Percentiles rank a stretch among this genome's conserved stretches.
phyloP scores from a whole-genome alignment of 2,113 vertebrate genomes.

The Pteruthius melanotis region DNA sequence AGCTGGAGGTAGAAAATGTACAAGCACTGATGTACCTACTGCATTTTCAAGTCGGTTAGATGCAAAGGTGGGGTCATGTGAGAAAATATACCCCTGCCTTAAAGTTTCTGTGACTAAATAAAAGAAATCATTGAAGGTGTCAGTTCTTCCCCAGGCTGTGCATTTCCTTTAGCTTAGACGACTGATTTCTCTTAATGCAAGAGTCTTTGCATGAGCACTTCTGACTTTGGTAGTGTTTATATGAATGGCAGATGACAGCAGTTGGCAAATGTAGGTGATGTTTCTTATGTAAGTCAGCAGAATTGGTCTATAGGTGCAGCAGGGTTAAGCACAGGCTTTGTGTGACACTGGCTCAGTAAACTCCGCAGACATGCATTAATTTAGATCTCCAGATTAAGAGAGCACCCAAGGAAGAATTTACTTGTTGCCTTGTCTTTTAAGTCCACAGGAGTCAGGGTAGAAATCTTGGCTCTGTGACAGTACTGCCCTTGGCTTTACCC shows the following conservation, averaged over 20 bases:
- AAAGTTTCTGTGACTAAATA: not conserved
- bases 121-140: not conserved
- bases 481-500: not conserved
- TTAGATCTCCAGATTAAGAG: constrained; percentile 42
- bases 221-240: not conserved
- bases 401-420: not conserved
- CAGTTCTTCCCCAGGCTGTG: not conserved
- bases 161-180: not conserved
- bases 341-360: not conserved
- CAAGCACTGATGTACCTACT: not conserved
- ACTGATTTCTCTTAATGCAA: not conserved
- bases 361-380: not conserved
- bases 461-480: not conserved
- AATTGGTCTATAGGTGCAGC: not conserved
- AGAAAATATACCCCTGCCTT: not conserved
- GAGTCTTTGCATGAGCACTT: not conserved
- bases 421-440: constrained; percentile 7
- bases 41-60: not conserved
- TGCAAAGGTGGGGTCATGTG: not conserved
- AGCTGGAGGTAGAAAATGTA: not conserved
- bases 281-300: not conserved
- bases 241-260: not conserved
- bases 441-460: not conserved
- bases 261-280: not conserved
- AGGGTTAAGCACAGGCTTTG: not conserved